Conservation (phyloP, 1,140 invertebrate genomes). For the Zophobas morio region DNA sequence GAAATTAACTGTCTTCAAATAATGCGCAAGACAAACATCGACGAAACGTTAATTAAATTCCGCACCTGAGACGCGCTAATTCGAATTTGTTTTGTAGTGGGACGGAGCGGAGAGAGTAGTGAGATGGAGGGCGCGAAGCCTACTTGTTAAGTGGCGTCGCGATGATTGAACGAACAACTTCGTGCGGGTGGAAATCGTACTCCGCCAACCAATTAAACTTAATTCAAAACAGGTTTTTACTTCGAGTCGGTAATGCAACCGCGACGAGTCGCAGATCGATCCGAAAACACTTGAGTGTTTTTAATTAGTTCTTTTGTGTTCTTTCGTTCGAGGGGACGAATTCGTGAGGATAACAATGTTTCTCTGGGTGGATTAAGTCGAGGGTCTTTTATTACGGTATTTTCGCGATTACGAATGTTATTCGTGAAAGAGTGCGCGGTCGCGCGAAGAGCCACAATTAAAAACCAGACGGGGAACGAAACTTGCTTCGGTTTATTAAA, state of each 20-base stretch:
- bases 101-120: background rate
- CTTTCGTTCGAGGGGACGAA: background rate
- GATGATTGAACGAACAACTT: constrained; percentile 20
- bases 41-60: constrained; percentile 36
- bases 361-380: background rate
- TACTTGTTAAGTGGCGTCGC: background rate
- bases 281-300: background rate
- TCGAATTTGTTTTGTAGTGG: background rate
- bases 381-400: background rate
- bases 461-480: background rate
- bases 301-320: constrained; percentile 24
- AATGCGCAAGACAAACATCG: constrained; percentile 18
- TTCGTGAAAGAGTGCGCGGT: no score
- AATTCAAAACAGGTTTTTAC: constrained; percentile 15
- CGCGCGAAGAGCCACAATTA: no score
- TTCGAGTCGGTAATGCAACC: background rate
- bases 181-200: background rate
- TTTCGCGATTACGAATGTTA: no score
- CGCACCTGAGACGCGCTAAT: constrained; percentile 26
- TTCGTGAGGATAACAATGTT: background rate
- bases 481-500: background rate
- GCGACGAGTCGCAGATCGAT: constrained; percentile 9
- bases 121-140: background rate
- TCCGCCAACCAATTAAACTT: constrained; percentile 10
- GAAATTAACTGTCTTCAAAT: constrained; percentile 29